A percentile compares a stretch with the other conserved stretches of the same genome.
phyloP scores from a whole-genome alignment of 2,888 invertebrate species.

The Ectemnius lituratus region DNA sequence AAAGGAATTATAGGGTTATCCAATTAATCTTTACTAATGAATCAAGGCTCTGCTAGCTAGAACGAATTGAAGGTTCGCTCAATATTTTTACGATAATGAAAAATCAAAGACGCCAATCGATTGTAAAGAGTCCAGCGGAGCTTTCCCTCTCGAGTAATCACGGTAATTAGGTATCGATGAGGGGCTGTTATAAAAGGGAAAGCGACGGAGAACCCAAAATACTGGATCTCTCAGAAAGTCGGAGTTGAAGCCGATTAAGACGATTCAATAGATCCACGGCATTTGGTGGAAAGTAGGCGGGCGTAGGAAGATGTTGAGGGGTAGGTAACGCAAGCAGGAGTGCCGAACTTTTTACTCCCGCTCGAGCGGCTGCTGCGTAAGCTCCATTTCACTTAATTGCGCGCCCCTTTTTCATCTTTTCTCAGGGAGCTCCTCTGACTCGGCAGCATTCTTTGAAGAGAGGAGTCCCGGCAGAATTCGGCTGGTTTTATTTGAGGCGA shows the following conservation, averaged over 20 bases:
- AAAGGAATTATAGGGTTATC: too few relatives aligned
- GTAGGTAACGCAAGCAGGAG: not conserved
- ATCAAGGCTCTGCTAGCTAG: too few relatives aligned
- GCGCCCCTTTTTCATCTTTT: conserved; percentile 28
- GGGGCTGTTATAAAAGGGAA: too few relatives aligned
- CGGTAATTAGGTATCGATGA: too few relatives aligned
- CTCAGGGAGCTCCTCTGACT: conserved; percentile 10
- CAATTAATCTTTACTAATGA: too few relatives aligned
- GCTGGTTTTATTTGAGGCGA: conserved; percentile 60
- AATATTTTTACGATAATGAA: too few relatives aligned
- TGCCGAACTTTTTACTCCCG: not conserved
- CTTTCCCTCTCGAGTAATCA: too few relatives aligned
- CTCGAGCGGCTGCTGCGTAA: not conserved
- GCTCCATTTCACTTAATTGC: conserved; percentile 49
- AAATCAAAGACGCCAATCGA: too few relatives aligned
- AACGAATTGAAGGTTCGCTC: too few relatives aligned
- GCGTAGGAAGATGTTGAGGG: not conserved
- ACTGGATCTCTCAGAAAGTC: too few relatives aligned
- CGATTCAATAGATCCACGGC: not conserved
- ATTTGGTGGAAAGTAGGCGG: not conserved
- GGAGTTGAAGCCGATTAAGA: not conserved
- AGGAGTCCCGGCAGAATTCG: conserved; percentile 55
- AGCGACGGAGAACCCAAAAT: too few relatives aligned
- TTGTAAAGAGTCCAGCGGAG: too few relatives aligned
- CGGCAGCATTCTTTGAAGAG: conserved; percentile 63